Evolutionary conservation across 2,113 vertebrate genomes (phyloP).

Genomic region (Amazona vittata): DNA sequence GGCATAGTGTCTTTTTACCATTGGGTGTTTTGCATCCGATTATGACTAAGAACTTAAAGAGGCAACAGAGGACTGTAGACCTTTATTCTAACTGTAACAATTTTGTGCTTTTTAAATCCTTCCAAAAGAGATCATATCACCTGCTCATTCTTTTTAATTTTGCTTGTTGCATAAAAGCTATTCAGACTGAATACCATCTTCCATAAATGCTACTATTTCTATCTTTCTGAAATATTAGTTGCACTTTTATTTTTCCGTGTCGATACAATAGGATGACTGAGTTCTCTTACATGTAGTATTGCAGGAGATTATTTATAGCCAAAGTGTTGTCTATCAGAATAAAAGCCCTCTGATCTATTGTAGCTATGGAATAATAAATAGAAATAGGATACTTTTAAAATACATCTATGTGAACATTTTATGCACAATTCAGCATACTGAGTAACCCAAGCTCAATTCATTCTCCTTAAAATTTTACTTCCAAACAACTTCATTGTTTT

Average conservation of each 20-base stretch:
- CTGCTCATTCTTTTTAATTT: background rate
- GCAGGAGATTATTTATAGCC: background rate
- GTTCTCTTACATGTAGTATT: background rate
- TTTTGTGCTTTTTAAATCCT: conserved; percentile 25
- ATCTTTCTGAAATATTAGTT: background rate
- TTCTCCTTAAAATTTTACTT: conserved; percentile 77
- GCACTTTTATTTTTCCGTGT: background rate
- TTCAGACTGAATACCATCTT: background rate
- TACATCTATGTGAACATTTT: conserved; percentile 20
- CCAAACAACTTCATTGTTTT: conserved; percentile 74
- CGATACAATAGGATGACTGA: background rate
- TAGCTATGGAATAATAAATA: conserved; percentile 23
- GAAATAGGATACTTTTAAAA: conserved; percentile 21
- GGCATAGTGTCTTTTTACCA: conserved; percentile 55
- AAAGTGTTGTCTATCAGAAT: background rate
- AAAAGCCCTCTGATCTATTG: background rate
- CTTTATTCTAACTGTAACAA: conserved; percentile 43
- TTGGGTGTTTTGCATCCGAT: conserved; percentile 69
- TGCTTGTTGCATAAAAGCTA: background rate
- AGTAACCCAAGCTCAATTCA: conserved; percentile 53
- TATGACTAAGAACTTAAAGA: conserved; percentile 72
- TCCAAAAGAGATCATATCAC: conserved; percentile 38
- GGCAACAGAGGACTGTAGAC: conserved; percentile 39
- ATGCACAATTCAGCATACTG: conserved; percentile 56
- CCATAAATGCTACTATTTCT: background rate